These are phyloP conservation scores for Bradypus variegatus DNA, from an alignment of 2,797 vertebrate species.

Conservation along the genomic window DNA sequence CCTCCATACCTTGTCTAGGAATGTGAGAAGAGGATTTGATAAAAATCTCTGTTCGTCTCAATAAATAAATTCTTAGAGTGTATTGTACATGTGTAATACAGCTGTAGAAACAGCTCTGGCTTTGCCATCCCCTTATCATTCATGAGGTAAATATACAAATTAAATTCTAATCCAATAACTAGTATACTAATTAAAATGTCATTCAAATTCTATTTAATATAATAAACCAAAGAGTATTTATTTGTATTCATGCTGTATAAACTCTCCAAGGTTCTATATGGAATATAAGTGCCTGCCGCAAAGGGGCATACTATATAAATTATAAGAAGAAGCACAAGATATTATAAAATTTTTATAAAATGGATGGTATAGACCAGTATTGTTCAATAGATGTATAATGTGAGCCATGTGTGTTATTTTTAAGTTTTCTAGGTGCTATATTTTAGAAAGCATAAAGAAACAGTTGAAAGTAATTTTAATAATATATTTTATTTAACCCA, in stretches of 20 bases:
- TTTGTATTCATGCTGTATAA: neutral
- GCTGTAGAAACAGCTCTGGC: neutral
- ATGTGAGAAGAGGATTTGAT: neutral
- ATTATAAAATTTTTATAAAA: slow-evolving; percentile 14
- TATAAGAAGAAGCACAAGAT: neutral
- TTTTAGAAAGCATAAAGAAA: neutral
- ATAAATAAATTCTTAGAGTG: neutral
- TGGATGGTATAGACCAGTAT: neutral
- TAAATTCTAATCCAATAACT: slow-evolving; percentile 5
- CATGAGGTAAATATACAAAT: neutral
- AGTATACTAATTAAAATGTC: neutral
- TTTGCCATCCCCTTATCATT: neutral
- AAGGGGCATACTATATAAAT: neutral
- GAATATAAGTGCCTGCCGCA: neutral
- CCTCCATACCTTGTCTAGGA: neutral
- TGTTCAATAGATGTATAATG: neutral
- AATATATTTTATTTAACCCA: neutral
- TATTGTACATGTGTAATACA: no score
- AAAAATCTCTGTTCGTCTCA: neutral
- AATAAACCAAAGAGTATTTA: neutral
- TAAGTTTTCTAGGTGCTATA: neutral
- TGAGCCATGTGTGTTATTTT: neutral
- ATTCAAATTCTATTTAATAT: neutral
- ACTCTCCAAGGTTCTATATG: neutral
- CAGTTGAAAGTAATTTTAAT: neutral